Percentiles rank a stretch among this genome's conserved stretches.
phyloP scores from a whole-genome alignment of 1,140 invertebrate genomes.

The Triops cancriformis region DNA sequence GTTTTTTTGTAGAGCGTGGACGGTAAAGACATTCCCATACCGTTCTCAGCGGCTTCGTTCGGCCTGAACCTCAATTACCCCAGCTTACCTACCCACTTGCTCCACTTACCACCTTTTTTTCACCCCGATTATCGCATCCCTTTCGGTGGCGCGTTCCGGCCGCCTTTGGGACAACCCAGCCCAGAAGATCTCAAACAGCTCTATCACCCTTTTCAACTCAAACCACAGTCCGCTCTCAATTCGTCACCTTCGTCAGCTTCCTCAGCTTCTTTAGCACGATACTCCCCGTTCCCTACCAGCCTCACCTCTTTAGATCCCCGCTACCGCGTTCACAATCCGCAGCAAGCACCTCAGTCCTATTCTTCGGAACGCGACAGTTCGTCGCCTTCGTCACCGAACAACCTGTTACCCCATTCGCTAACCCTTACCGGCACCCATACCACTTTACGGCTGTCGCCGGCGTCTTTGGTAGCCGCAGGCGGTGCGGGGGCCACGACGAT shows the following conservation, averaged over 20 bases:
- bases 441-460: background rate
- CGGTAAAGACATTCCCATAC: slow-evolving; percentile 21
- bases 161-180: background rate
- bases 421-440: background rate
- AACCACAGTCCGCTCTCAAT: background rate
- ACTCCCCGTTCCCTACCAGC: background rate
- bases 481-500: background rate
- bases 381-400: background rate
- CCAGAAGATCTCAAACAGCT: background rate
- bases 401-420: background rate
- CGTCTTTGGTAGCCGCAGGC: background rate
- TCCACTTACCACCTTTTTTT: background rate
- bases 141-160: background rate
- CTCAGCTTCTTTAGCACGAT: background rate
- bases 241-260: background rate
- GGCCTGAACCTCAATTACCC: slow-evolving; percentile 20
- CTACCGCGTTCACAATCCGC: background rate
- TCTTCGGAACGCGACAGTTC: background rate
- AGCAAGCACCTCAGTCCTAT: background rate
- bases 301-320: background rate
- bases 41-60: slow-evolving; percentile 22
- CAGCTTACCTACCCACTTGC: background rate
- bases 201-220: background rate
- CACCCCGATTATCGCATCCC: slow-evolving; percentile 12
- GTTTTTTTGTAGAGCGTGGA: slow-evolving; percentile 9